These are phyloP conservation scores for Notamacropus eugenii DNA, from an alignment of 2,797 vertebrate species.

Conservation along the genomic window DNA sequence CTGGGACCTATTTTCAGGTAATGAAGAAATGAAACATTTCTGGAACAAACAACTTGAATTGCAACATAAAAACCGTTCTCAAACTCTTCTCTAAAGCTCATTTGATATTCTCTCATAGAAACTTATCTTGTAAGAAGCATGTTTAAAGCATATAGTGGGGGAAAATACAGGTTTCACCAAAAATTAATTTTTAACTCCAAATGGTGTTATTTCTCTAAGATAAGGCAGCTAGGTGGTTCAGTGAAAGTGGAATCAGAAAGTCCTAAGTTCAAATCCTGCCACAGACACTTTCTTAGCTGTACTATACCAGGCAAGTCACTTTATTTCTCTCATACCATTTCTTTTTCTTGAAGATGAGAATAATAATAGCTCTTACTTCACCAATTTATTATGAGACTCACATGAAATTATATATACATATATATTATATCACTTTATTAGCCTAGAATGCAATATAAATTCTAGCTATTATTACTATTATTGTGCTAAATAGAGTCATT, in stretches of 20 bases:
- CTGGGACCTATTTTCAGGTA: not conserved
- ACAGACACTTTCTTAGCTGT: not conserved
- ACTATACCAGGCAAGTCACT: not conserved
- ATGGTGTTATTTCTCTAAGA: slow-evolving; percentile 8
- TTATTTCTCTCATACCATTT: not conserved
- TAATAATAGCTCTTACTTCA: not conserved
- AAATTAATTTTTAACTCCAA: slow-evolving; percentile 41
- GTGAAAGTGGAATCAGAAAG: not conserved
- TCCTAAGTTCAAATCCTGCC: not conserved
- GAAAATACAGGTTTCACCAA: slow-evolving; percentile 7
- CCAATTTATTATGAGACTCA: not conserved
- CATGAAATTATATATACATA: not conserved
- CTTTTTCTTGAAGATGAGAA: not conserved
- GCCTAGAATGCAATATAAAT: not conserved
- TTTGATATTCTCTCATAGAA: slow-evolving; percentile 11
- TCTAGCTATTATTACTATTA: not conserved
- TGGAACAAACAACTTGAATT: slow-evolving; percentile 8
- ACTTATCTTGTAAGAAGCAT: slow-evolving; percentile 14
- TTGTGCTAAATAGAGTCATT: not conserved
- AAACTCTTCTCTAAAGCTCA: not conserved
- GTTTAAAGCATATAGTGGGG: slow-evolving; percentile 22
- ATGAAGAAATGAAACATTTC: slow-evolving; percentile 30
- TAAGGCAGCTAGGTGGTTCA: not conserved
- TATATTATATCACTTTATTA: not conserved
- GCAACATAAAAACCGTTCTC: not conserved